These are phyloP conservation scores for Fistularia commersonii DNA, from an alignment of 2,797 vertebrate species.

Conservation along the genomic window DNA sequence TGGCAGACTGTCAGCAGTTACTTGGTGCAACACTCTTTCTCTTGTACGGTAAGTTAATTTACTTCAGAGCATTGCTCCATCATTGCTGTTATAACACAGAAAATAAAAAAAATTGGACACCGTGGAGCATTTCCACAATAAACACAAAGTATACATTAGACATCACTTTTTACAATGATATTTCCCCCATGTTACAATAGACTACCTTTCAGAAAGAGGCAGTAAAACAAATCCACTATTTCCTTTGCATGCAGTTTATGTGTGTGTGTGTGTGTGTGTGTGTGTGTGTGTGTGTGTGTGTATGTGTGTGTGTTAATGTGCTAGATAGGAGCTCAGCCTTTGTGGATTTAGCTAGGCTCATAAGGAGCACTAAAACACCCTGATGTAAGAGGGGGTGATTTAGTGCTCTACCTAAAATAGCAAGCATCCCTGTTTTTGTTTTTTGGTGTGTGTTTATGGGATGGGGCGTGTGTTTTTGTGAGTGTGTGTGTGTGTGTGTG, in stretches of 20 bases:
- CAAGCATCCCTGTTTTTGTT: constrained; percentile 14
- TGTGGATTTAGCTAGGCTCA: constrained; percentile 27
- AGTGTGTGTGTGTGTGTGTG: background rate
- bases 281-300: background rate
- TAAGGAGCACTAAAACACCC: constrained; percentile 37
- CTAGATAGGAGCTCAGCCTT: constrained; percentile 17
- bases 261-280: constrained; percentile 6
- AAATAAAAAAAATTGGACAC: too few relatives aligned
- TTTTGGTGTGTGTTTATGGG: background rate
- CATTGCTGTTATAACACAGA: constrained; percentile 10
- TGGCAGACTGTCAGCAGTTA: constrained; percentile 32
- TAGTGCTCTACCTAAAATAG: constrained; percentile 41
- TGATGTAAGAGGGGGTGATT: constrained; percentile 48
- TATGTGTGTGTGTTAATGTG: too few relatives aligned
- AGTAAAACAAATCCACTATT: constrained; percentile 15
- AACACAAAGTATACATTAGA: too few relatives aligned
- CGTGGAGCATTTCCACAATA: too few relatives aligned
- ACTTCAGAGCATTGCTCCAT: constrained; percentile 22
- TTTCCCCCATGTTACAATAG: too few relatives aligned
- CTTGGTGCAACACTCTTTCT: constrained; percentile 34
- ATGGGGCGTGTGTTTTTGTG: too few relatives aligned
- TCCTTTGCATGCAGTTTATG: constrained; percentile 8
- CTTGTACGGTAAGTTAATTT: constrained; percentile 14
- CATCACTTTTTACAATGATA: too few relatives aligned
- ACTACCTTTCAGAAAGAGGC: constrained; percentile 10